Percentiles rank a stretch among this genome's conserved stretches.
Conservation (phyloP, 2,113 vertebrate species). For the Gila orcuttii region DNA sequence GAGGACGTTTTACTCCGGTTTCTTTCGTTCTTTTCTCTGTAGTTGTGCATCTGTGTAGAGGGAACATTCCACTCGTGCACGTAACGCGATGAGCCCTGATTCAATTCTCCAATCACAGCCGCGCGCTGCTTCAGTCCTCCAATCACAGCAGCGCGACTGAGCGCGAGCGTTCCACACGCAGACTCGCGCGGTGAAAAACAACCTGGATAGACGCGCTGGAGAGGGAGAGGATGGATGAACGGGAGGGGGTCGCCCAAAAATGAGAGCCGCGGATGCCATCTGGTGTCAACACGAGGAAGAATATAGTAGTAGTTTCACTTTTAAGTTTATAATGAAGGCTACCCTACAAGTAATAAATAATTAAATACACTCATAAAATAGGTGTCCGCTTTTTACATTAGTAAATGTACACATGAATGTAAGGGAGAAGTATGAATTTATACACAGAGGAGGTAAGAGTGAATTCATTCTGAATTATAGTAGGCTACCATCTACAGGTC, state of each 20-base stretch:
- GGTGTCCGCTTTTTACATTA: background rate
- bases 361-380: background rate
- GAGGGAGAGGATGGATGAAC: background rate
- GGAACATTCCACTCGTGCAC: conserved; percentile 54
- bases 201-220: background rate
- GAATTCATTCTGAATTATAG: background rate
- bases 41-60: conserved; percentile 41
- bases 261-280: conserved; percentile 34
- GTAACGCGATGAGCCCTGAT: conserved; percentile 32
- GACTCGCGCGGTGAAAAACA: conserved; percentile 8
- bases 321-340: background rate
- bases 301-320: background rate
- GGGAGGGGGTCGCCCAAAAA: background rate
- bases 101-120: conserved; percentile 52
- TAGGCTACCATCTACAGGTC: background rate
- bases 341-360: background rate
- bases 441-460: background rate
- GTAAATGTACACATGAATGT: background rate
- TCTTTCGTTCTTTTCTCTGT: conserved; percentile 33
- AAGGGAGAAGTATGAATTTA: background rate
- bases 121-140: background rate
- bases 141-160: conserved; percentile 20
- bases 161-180: background rate
- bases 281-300: background rate
- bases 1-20: conserved; percentile 5